A percentile compares a stretch with the other conserved stretches of the same genome.
Evolutionary conservation across 2,797 vertebrate species (phyloP).

Genomic region (Sylvilagus floridanus): DNA sequence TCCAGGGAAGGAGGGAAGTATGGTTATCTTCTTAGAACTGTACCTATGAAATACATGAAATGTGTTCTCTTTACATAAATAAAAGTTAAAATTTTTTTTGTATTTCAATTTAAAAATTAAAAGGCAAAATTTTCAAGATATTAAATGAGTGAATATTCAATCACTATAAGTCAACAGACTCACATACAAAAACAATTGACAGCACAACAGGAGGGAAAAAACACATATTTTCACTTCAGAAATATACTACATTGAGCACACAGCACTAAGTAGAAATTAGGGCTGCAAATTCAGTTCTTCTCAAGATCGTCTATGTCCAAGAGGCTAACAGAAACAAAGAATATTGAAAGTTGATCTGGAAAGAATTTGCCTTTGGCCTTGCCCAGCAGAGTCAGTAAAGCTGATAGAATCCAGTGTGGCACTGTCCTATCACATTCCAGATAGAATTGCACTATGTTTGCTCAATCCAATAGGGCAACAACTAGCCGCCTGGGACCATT

Average conservation of each 20-base stretch:
- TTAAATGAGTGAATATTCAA: not conserved
- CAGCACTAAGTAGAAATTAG: not conserved
- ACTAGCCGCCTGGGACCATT: not conserved
- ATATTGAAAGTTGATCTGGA: not conserved
- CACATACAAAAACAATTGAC: not conserved
- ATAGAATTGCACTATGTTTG: not conserved
- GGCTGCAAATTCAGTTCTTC: not conserved
- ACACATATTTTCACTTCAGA: conserved; percentile 15
- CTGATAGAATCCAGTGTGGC: not conserved
- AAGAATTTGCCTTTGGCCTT: not conserved
- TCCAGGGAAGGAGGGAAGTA: no score
- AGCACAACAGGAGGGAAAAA: not conserved
- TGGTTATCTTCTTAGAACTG: no score
- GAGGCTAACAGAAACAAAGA: not conserved
- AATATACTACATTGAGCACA: not conserved
- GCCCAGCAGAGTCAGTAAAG: not conserved
- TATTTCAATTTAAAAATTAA: conserved; percentile 4
- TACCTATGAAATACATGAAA: no score
- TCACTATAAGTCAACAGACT: not conserved
- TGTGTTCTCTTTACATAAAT: no score
- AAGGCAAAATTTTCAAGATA: not conserved
- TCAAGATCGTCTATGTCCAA: conserved; percentile 1
- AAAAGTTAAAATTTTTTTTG: not conserved
- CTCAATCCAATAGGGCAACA: not conserved
- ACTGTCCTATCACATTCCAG: not conserved